phyloP scores from a whole-genome alignment of 2,888 invertebrate species.

The Tinea semifulvella region DNA sequence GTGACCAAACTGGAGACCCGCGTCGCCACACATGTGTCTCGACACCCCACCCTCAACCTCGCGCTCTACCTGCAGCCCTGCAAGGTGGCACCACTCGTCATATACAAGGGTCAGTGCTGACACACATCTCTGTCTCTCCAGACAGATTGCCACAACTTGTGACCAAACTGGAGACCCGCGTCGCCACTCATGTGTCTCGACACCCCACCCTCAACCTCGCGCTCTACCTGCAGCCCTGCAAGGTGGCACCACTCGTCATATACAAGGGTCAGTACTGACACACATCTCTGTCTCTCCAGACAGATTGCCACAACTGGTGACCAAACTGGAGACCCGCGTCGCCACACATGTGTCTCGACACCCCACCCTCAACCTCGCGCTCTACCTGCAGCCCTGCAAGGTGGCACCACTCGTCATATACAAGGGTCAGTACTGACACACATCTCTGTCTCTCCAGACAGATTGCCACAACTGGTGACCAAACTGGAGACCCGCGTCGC shows the following conservation, averaged over 20 bases:
- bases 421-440: too few species aligned
- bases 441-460: slow-evolving; percentile 42
- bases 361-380: slow-evolving; percentile 84
- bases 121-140: slow-evolving; percentile 25
- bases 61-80: slow-evolving; percentile 85
- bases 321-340: slow-evolving; percentile 86
- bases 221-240: slow-evolving; percentile 81
- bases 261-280: too few species aligned
- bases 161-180: slow-evolving; percentile 86
- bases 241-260: slow-evolving; percentile 63
- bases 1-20: slow-evolving; percentile 90
- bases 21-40: slow-evolving; percentile 84
- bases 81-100: slow-evolving; percentile 65
- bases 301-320: slow-evolving; percentile 82
- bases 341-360: slow-evolving; percentile 84
- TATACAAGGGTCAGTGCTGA: too few species aligned
- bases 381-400: slow-evolving; percentile 82
- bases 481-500: slow-evolving; percentile 88
- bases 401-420: slow-evolving; percentile 61
- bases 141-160: slow-evolving; percentile 82
- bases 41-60: slow-evolving; percentile 83
- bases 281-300: slow-evolving; percentile 37
- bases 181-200: slow-evolving; percentile 84
- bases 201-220: slow-evolving; percentile 86
- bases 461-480: slow-evolving; percentile 84